A percentile compares a stretch with the other conserved stretches of the same genome.
These are phyloP conservation scores for Clivina fossor DNA, from an alignment of 2,888 invertebrate species.

Conservation along the genomic window DNA sequence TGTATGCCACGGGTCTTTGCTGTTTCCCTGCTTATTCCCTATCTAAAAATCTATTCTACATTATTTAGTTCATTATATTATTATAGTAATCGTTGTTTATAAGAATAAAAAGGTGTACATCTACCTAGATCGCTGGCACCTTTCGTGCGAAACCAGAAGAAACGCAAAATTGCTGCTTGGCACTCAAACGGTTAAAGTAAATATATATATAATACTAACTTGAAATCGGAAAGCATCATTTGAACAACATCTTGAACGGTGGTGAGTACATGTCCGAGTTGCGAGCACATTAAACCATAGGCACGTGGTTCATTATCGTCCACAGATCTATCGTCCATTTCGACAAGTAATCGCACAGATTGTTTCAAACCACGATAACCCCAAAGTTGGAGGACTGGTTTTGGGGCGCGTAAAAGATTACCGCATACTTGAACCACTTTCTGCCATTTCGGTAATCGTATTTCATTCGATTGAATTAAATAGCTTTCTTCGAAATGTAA, in stretches of 20 bases:
- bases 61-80: too few relatives aligned
- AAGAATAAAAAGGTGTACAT: too few relatives aligned
- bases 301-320: slow-evolving; percentile 12
- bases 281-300: slow-evolving; percentile 17
- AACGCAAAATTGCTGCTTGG: too few relatives aligned
- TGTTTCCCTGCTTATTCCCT: too few relatives aligned
- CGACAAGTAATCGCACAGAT: slow-evolving; percentile 11
- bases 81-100: too few relatives aligned
- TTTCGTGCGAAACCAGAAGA: too few relatives aligned
- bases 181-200: too few relatives aligned
- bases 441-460: slow-evolving; percentile 47
- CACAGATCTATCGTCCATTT: slow-evolving; percentile 15
- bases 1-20: too few relatives aligned
- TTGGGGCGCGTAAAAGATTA: slow-evolving; percentile 50
- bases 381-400: slow-evolving; percentile 54
- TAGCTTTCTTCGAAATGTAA: slow-evolving; percentile 17
- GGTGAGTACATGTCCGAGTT: slow-evolving; percentile 17
- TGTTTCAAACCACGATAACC: slow-evolving; percentile 54
- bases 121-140: too few relatives aligned
- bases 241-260: slow-evolving; percentile 57
- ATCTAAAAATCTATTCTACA: too few relatives aligned
- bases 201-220: too few relatives aligned
- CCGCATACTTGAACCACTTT: slow-evolving; percentile 51
- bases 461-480: slow-evolving; percentile 20
- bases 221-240: slow-evolving; percentile 57